These are phyloP conservation scores for Ciconia maguari DNA, from an alignment of 2,113 vertebrate species.

Conservation along the genomic window DNA sequence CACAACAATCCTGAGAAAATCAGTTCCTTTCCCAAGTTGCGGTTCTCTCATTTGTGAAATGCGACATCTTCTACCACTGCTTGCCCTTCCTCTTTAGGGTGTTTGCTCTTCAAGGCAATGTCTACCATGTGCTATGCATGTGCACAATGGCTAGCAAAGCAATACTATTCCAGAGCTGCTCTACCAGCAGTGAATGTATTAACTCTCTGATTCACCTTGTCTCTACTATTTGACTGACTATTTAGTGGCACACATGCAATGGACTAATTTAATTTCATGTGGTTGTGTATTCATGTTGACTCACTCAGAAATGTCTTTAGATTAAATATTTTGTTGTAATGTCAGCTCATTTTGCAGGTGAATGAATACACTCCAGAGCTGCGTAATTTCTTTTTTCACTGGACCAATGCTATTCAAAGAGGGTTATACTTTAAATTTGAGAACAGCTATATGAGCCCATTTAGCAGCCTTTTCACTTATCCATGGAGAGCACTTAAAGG, in stretches of 20 bases:
- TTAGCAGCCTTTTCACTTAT: conserved; percentile 52
- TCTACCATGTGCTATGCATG: neutral
- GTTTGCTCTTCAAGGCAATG: neutral
- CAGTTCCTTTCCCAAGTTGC: neutral
- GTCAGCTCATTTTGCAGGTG: conserved; percentile 18
- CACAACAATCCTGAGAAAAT: neutral
- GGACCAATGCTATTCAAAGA: conserved; percentile 31
- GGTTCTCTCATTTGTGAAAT: neutral
- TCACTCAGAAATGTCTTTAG: neutral
- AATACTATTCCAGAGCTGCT: neutral
- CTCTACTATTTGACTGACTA: neutral
- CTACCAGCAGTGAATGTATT: neutral
- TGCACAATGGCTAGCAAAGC: neutral
- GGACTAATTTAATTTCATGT: conserved; percentile 7
- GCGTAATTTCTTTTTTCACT: neutral
- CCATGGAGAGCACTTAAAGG: conserved; percentile 15
- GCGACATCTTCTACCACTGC: neutral
- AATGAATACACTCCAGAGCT: conserved; percentile 18
- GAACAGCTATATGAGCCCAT: conserved; percentile 53
- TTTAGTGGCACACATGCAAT: neutral
- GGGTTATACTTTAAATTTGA: conserved; percentile 51
- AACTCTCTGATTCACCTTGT: neutral
- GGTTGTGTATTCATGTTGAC: neutral
- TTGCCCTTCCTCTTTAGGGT: neutral
- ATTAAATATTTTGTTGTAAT: conserved; percentile 1